phyloP scores from a whole-genome alignment of 1,140 invertebrate species.

The Ceratina calcarata region DNA sequence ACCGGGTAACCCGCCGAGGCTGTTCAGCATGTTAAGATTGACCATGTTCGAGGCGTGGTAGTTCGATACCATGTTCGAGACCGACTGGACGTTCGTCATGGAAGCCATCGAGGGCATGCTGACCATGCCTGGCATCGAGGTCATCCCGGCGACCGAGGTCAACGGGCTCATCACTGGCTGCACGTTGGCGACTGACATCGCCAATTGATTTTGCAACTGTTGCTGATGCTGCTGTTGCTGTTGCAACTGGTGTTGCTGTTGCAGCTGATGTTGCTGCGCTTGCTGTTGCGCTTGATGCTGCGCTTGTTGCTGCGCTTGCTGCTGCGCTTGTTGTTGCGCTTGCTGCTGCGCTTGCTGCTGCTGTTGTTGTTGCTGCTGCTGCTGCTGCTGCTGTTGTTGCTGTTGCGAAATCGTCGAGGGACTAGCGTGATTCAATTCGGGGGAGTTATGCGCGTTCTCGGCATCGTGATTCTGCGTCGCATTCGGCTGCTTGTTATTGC shows the following conservation, averaged over 20 bases:
- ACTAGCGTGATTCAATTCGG: constrained; percentile 79
- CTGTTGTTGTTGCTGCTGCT: constrained; percentile 45
- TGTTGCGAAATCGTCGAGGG: constrained; percentile 63
- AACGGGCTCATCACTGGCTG: constrained; percentile 70
- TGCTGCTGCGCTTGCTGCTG: constrained; percentile 38
- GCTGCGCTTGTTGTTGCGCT: constrained; percentile 35
- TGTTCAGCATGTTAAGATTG: constrained; percentile 74
- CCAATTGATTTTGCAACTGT: constrained; percentile 61
- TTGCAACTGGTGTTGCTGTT: constrained; percentile 57
- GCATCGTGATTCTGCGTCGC: constrained; percentile 74
- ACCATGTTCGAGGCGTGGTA: constrained; percentile 72
- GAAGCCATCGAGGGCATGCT: constrained; percentile 68
- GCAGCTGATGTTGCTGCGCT: constrained; percentile 54
- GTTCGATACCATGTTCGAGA: constrained; percentile 67
- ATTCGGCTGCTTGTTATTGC: constrained; percentile 69
- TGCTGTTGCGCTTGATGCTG: constrained; percentile 48
- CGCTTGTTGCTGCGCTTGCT: constrained; percentile 47
- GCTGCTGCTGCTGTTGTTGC: constrained; percentile 64
- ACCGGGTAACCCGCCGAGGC: constrained; percentile 66
- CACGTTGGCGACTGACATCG: constrained; percentile 63
- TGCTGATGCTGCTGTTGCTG: constrained; percentile 57
- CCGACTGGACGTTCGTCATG: constrained; percentile 65
- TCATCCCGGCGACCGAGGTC: constrained; percentile 71
- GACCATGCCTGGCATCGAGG: constrained; percentile 70
- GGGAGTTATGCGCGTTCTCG: constrained; percentile 76